phyloP scores from a whole-genome alignment of 2,113 vertebrate genomes.

The Chlorocebus sabaeus region DNA sequence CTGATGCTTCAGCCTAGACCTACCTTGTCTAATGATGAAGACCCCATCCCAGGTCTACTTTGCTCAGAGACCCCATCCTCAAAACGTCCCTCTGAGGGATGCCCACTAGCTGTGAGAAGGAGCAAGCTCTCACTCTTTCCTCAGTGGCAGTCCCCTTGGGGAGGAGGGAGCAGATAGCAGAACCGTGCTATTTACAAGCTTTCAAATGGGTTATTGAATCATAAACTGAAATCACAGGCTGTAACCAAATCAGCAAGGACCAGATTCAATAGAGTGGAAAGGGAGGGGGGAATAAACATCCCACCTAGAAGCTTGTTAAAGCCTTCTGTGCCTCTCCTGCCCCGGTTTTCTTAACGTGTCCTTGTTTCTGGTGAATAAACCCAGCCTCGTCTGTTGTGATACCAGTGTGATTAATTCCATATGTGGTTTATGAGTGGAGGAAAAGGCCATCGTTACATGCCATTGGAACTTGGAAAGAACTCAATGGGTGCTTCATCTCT shows the following conservation, averaged over 20 bases:
- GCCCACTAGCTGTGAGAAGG: neutral
- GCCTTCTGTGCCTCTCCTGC: neutral
- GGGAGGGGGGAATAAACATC: neutral
- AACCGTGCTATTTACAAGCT: conserved; percentile 64
- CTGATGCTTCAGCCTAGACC: too few species aligned
- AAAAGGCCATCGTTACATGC: conserved; percentile 66
- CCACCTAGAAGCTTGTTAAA: conserved; percentile 50
- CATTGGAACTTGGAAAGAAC: conserved; percentile 64
- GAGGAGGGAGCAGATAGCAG: conserved; percentile 49
- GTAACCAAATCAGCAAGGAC: conserved; percentile 58
- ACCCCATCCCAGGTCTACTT: neutral
- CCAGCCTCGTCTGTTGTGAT: conserved; percentile 52
- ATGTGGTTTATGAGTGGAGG: conserved; percentile 68
- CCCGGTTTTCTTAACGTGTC: neutral
- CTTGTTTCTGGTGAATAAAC: conserved; percentile 35
- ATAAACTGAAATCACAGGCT: conserved; percentile 65
- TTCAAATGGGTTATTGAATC: conserved; percentile 74
- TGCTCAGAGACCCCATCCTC: rapidly evolving
- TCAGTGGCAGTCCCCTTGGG: neutral
- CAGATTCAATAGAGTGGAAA: conserved; percentile 38
- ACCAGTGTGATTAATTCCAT: conserved; percentile 74
- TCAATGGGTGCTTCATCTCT: neutral
- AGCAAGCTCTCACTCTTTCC: neutral
- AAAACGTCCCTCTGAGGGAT: neutral
- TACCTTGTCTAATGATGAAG: neutral